Conservation (phyloP, 2,888 invertebrate species). For the Volucella bombylans region DNA sequence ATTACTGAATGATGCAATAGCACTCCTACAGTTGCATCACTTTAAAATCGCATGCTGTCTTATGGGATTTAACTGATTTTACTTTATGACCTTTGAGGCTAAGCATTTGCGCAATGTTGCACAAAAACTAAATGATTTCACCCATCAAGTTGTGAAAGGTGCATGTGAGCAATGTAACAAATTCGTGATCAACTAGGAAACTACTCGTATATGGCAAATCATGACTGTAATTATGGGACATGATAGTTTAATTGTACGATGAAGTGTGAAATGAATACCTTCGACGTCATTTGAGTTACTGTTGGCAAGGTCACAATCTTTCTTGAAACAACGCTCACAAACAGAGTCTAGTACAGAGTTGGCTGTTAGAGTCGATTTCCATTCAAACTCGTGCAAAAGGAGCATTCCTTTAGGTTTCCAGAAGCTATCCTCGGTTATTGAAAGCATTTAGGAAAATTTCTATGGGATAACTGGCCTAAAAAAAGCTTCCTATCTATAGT, state of each 20-base stretch:
- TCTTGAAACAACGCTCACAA: too few species aligned
- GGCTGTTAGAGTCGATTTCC: too few species aligned
- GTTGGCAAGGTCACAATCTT: too few species aligned
- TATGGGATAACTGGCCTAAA: too few species aligned
- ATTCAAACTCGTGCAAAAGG: too few species aligned
- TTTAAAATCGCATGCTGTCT: conserved; percentile 30
- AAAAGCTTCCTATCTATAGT: too few species aligned
- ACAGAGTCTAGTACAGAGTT: too few species aligned
- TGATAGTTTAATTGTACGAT: conserved; percentile 26
- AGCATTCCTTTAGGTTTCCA: too few species aligned
- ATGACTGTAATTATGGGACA: conserved; percentile 31
- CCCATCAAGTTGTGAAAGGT: background rate
- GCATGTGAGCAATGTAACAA: conserved; percentile 3
- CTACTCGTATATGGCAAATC: conserved; percentile 2
- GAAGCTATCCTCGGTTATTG: too few species aligned
- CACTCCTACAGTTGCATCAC: conserved; percentile 32
- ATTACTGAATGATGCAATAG: conserved; percentile 35
- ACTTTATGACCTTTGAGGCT: conserved; percentile 44
- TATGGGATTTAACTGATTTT: conserved; percentile 51
- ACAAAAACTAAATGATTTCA: background rate
- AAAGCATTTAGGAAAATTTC: too few species aligned
- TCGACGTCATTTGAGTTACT: too few species aligned
- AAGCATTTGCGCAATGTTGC: conserved; percentile 27
- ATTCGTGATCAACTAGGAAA: conserved; percentile 25
- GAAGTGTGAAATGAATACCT: background rate